Percentiles rank a stretch among this genome's conserved stretches.
Conservation (phyloP, 2,113 vertebrate genomes). For the Crypturellus undulatus region DNA sequence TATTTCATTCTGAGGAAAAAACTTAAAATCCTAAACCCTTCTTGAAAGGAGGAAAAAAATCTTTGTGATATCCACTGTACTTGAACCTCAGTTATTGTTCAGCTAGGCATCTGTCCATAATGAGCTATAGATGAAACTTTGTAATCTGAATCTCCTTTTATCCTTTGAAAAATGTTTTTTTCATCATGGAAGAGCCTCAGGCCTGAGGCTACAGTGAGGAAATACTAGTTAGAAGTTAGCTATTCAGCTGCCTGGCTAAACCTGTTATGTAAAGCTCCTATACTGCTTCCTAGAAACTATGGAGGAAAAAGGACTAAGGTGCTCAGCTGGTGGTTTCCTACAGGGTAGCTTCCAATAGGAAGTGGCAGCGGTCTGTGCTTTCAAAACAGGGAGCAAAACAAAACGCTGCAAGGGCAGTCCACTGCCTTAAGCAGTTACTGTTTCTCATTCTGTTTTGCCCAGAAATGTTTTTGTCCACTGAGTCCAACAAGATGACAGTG, state of each 20-base stretch:
- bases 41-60: background rate
- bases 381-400: background rate
- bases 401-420: background rate
- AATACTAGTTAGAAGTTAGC: background rate
- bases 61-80: background rate
- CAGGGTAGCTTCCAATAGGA: background rate
- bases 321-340: background rate
- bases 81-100: background rate
- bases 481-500: background rate
- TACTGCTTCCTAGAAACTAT: background rate
- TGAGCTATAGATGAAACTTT: background rate
- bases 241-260: background rate
- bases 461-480: background rate
- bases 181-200: background rate
- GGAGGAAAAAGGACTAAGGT: background rate
- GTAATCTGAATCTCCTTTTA: background rate
- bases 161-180: no score
- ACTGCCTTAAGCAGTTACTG: background rate
- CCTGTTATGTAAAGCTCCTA: background rate
- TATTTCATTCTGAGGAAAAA: background rate
- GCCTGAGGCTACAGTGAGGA: background rate
- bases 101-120: background rate
- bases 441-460: background rate
- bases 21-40: background rate
- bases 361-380: rapidly evolving